phyloP scores from a whole-genome alignment of 2,888 invertebrate genomes.

The Monoplex corrugatus region DNA sequence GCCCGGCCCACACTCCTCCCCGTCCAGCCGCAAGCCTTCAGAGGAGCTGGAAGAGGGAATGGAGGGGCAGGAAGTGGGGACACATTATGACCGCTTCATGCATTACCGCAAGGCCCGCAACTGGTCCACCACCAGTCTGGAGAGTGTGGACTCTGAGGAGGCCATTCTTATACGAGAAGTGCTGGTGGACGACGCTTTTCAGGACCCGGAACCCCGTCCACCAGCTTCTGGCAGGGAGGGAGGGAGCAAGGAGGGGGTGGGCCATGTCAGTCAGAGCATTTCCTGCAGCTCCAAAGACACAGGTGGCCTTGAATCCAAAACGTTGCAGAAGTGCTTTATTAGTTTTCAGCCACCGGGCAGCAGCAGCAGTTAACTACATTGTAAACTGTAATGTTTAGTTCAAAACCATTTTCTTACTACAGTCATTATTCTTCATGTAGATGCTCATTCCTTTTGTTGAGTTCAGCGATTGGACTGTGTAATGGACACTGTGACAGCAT shows the following conservation, averaged over 20 bases:
- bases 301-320: conserved; percentile 26
- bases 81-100: conserved; percentile 53
- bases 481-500: not conserved
- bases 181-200: conserved; percentile 67
- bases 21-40: conserved; percentile 53
- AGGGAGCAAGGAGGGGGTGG: not conserved
- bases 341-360: conserved; percentile 32
- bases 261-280: not conserved
- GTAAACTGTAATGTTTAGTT: not conserved
- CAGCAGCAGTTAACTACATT: conserved; percentile 18
- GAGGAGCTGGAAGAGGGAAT: conserved; percentile 49
- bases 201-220: conserved; percentile 57
- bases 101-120: conserved; percentile 68
- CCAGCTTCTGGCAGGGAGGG: conserved; percentile 23
- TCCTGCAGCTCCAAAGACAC: conserved; percentile 9
- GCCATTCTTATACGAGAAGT: conserved; percentile 65
- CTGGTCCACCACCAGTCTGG: conserved; percentile 71
- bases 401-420: not conserved
- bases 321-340: conserved; percentile 47
- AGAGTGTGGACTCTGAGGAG: conserved; percentile 73
- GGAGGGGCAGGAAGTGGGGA: conserved; percentile 25
- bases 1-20: conserved; percentile 31
- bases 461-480: not conserved
- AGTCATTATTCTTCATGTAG: not conserved
- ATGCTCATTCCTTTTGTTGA: not conserved